phyloP scores from a whole-genome alignment of 1,140 invertebrate species.

The Drosophila punjabiensis region DNA sequence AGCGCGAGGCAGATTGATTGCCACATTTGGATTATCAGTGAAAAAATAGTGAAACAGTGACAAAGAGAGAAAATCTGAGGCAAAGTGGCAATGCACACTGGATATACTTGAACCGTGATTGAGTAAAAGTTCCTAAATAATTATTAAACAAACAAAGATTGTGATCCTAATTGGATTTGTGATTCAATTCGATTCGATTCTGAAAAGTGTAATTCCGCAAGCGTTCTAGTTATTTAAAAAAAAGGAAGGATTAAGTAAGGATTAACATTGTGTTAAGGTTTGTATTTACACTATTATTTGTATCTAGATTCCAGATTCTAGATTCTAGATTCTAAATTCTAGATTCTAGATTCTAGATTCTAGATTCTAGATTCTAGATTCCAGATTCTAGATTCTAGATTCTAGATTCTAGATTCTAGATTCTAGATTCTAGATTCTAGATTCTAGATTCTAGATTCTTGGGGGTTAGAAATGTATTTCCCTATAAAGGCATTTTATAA shows the following conservation, averaged over 20 bases:
- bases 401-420: no score
- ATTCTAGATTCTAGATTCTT: no score
- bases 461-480: neutral
- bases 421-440: no score
- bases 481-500: neutral
- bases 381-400: no score
- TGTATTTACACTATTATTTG: neutral
- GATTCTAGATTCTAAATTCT: no score
- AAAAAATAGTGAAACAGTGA: conserved; percentile 62
- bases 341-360: no score
- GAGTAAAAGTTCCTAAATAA: conserved; percentile 29
- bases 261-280: conserved; percentile 6
- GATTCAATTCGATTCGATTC: neutral
- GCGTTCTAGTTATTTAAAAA: conserved; percentile 1
- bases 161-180: conserved; percentile 4
- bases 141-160: conserved; percentile 5
- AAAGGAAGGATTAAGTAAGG: neutral
- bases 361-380: no score
- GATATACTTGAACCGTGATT: conserved; percentile 16
- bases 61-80: conserved; percentile 3
- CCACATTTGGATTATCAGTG: conserved; percentile 74
- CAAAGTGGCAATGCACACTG: conserved; percentile 3
- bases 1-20: conserved; percentile 13
- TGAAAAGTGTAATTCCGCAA: neutral
- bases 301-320: neutral